Evolutionary conservation across 2,113 vertebrate species (phyloP), one percentile per base, ranked within the genome.

Genomic region (Salminus brasiliensis): DNA sequence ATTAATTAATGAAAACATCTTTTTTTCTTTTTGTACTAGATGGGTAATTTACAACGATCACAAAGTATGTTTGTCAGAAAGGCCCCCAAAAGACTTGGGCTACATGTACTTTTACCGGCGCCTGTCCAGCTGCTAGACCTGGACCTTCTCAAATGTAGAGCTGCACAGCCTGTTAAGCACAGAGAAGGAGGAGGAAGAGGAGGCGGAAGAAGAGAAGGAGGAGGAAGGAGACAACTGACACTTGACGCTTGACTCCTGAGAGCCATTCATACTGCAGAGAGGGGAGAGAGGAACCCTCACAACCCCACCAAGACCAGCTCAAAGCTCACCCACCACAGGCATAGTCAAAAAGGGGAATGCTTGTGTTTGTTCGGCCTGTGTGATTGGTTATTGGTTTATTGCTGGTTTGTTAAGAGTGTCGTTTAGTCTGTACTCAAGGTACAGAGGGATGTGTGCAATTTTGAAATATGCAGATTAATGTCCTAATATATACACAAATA

Each of bases 21-120:
- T 55, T 71, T 23, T 11, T 72, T 30, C 13, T 23, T 16, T 27
- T n/a, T n/a, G n/a, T n/a, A n/a, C 76, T 91, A 99, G 98, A 87
- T 99, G 98, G 98, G 94, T 98, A 87, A 98, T 99, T 92, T 99
- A 97, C 94, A 99, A 99, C 0, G 98, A 99, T 93, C 94, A 98
- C 88, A 98, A 93, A 93, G 97, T 99, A 74, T 97, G 96, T 94
- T 95, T 98, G 91, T 99, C 98, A 63, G 97, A 99, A 91, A 94
- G 94, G 85, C 97, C 96, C 89, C 97, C 98, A 60, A 98, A 96
- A 93, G 97, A 99, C 91, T 94, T 99, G 92, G 98, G 97, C 86
- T 99, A 99, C 92, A 91, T 99, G 89, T 99, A 99, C 93, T 98
- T 99, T 93, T 99, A 99, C 87, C 97, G 91, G 82, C 95, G 96